These are phyloP conservation scores for Eurytoma adleriae DNA, from an alignment of 2,888 invertebrate species.

Conservation along the genomic window DNA sequence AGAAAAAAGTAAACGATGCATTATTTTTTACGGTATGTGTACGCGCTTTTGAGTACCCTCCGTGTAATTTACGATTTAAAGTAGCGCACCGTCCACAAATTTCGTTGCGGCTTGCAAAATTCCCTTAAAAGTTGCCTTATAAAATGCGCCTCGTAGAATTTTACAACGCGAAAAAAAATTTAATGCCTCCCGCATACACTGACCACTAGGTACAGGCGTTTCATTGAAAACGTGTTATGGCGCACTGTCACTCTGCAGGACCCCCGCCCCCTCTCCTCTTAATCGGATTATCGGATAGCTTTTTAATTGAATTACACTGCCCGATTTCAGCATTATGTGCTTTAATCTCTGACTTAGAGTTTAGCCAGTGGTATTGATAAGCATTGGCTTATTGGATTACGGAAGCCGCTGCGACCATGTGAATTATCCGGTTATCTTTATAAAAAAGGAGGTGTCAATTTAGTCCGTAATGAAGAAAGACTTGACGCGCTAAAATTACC, in stretches of 20 bases:
- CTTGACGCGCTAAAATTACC: no score
- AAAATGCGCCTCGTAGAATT: no score
- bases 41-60: no score
- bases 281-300: slow-evolving; percentile 34
- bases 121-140: no score
- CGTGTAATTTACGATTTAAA: no score
- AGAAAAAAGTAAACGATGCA: no score
- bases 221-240: background rate
- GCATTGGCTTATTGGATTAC: slow-evolving; percentile 41
- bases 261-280: background rate
- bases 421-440: background rate
- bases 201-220: background rate
- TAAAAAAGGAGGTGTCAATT: background rate
- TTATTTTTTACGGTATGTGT: no score
- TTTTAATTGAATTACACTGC: slow-evolving; percentile 42
- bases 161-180: background rate
- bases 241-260: background rate
- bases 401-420: background rate
- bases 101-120: no score
- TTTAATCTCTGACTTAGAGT: slow-evolving; percentile 21
- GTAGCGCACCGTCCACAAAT: no score
- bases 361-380: slow-evolving; percentile 30
- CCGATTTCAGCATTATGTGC: slow-evolving; percentile 25
- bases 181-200: background rate
- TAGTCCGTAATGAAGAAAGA: no score